Evolutionary conservation across 2,888 invertebrate genomes (phyloP).

Genomic region (Mesoligia furuncula): DNA sequence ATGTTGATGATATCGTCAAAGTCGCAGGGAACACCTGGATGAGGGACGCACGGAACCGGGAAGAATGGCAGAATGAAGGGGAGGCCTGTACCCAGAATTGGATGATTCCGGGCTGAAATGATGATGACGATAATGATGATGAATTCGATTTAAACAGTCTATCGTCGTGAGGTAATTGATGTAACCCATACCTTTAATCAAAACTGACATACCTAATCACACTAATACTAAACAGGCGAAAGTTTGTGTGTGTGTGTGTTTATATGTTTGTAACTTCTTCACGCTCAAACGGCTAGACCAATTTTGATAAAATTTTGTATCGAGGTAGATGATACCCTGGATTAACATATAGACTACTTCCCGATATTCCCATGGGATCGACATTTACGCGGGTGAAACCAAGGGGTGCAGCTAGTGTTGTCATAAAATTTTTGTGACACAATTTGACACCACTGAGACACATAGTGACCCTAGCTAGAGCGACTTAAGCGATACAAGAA

Average conservation of each 20-base stretch:
- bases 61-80: not conserved
- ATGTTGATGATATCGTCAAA: not conserved
- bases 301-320: too few relatives aligned
- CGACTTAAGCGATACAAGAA: not conserved
- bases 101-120: not conserved
- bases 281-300: too few relatives aligned
- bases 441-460: not conserved
- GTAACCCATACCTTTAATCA: not conserved
- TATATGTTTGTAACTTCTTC: too few relatives aligned
- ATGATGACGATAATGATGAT: not conserved
- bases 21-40: not conserved
- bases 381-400: too few relatives aligned
- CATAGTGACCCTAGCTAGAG: too few relatives aligned
- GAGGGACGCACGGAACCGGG: not conserved
- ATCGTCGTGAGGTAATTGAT: not conserved
- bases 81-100: rapidly evolving
- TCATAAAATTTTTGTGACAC: not conserved
- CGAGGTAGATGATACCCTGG: too few relatives aligned
- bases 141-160: not conserved
- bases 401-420: not conserved
- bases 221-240: too few relatives aligned
- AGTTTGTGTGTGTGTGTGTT: too few relatives aligned
- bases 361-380: too few relatives aligned
- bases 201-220: not conserved
- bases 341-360: too few relatives aligned